Evolutionary conservation across 2,797 vertebrate genomes (phyloP).

Genomic region (Silurus aristotelis): DNA sequence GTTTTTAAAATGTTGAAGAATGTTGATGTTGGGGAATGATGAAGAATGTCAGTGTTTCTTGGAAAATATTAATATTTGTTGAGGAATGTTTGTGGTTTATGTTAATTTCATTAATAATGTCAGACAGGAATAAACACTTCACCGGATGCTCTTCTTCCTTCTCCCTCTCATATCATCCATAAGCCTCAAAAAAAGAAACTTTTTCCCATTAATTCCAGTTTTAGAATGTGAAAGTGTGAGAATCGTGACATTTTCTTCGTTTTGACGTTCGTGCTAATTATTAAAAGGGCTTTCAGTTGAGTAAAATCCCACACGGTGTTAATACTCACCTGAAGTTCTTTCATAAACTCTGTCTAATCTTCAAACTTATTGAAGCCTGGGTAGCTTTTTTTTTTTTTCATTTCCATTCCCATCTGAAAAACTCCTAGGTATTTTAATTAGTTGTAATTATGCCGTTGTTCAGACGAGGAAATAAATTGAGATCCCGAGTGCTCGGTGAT

Average conservation of each 20-base stretch:
- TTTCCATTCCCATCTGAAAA: neutral
- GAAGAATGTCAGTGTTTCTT: too few relatives aligned
- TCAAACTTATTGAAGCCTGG: neutral
- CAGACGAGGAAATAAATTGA: constrained; percentile 38
- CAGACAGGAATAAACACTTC: too few relatives aligned
- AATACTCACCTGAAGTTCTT: neutral
- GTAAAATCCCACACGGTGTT: neutral
- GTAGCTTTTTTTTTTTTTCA: neutral
- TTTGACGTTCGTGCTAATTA: neutral
- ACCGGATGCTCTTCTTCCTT: too few relatives aligned
- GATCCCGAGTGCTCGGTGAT: neutral
- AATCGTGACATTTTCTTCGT: neutral
- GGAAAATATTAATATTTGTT: too few relatives aligned
- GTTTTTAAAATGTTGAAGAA: too few relatives aligned
- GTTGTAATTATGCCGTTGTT: constrained; percentile 23
- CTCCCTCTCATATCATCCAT: too few relatives aligned
- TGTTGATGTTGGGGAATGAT: too few relatives aligned
- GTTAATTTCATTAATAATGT: too few relatives aligned
- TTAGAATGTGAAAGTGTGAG: too few relatives aligned
- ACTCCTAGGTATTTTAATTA: constrained; percentile 18
- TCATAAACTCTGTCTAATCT: neutral
- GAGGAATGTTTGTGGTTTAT: too few relatives aligned
- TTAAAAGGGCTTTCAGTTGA: neutral
- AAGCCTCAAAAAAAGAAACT: too few relatives aligned
- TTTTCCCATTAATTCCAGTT: too few relatives aligned